Conservation (phyloP, 2,888 invertebrate species). For the Xestia c-nigrum region DNA sequence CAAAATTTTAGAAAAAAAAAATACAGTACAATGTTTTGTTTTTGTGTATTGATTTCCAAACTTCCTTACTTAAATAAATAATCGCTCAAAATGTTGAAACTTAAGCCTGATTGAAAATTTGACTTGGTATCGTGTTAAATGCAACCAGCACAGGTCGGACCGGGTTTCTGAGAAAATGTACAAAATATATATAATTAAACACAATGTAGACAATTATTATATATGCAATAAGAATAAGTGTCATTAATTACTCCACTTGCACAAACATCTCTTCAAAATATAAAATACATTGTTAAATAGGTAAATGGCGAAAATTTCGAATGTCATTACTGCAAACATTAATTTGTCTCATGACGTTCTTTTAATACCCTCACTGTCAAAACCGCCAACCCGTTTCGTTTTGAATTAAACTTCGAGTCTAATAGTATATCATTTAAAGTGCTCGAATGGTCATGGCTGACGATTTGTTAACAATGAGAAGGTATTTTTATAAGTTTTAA, state of each 20-base stretch:
- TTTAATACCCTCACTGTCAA: constrained; percentile 1
- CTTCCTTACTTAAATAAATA: neutral
- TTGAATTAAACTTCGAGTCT: neutral
- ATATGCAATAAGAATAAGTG: constrained; percentile 38
- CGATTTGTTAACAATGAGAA: neutral
- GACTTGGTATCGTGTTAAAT: neutral
- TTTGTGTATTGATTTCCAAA: neutral
- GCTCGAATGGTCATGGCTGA: neutral
- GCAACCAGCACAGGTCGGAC: neutral
- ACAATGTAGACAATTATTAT: constrained; percentile 16
- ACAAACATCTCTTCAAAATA: constrained; percentile 33
- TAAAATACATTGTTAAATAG: neutral
- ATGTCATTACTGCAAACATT: constrained; percentile 9
- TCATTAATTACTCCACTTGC: constrained; percentile 31
- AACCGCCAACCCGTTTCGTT: neutral
- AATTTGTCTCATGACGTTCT: neutral
- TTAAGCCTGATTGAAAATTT: neutral
- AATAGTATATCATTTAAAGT: too few relatives aligned
- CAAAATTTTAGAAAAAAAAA: too few relatives aligned
- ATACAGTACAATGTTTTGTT: too few relatives aligned
- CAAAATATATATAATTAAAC: constrained; percentile 9
- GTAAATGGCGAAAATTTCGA: neutral
- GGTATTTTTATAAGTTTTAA: neutral
- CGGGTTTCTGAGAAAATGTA: constrained; percentile 12
- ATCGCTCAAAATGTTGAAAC: neutral